phyloP scores from a whole-genome alignment of 2,797 vertebrate species.

The Pseudomugil gertrudae region DNA sequence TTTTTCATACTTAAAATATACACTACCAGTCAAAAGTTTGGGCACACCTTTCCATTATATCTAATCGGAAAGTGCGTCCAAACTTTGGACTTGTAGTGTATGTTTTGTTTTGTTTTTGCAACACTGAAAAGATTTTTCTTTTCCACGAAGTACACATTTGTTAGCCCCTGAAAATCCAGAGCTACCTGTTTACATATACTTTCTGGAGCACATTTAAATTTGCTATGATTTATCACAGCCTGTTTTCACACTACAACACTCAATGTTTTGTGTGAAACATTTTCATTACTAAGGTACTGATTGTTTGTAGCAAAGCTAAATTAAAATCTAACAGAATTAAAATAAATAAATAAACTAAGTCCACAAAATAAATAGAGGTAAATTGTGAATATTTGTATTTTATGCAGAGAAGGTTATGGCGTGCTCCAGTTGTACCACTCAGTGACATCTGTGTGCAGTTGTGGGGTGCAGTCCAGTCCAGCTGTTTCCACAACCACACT shows the following conservation, averaged over 20 bases:
- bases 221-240: neutral
- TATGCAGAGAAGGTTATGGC: conserved; percentile 1
- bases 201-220: too few species aligned
- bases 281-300: neutral
- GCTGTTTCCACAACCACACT: conserved; percentile 73
- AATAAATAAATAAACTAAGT: neutral
- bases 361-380: neutral
- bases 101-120: too few species aligned
- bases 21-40: too few species aligned
- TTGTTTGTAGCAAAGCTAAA: neutral
- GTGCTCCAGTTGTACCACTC: conserved; percentile 16
- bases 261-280: neutral
- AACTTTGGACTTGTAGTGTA: too few species aligned
- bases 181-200: neutral
- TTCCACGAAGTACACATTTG: neutral
- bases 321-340: neutral
- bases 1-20: too few species aligned
- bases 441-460: conserved; percentile 41
- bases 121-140: too few species aligned
- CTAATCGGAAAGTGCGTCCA: too few species aligned
- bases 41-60: too few species aligned
- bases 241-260: neutral
- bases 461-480: conserved; percentile 52
- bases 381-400: conserved; percentile 5
- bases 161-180: neutral